These are phyloP conservation scores for Nemotelus nigrinus DNA, from an alignment of 2,888 invertebrate genomes.

Conservation along the genomic window DNA sequence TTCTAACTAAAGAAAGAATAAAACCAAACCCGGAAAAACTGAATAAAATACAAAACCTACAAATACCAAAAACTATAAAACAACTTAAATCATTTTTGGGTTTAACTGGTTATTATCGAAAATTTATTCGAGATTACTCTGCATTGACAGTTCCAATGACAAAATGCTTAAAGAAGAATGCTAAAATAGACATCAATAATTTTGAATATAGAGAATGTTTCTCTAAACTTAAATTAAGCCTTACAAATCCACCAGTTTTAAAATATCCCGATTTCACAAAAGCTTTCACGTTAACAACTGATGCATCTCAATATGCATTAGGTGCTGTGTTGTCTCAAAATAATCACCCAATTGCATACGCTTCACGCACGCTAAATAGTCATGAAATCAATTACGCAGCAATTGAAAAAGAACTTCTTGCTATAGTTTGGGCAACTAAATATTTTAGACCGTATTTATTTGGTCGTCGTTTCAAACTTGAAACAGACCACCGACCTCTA, in stretches of 20 bases:
- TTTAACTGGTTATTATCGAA: neutral
- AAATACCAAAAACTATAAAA: neutral
- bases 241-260: neutral
- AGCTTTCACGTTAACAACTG: neutral
- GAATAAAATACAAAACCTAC: neutral
- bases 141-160: neutral
- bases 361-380: neutral
- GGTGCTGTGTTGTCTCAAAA: neutral
- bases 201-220: neutral
- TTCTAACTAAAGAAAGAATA: neutral
- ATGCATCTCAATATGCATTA: neutral
- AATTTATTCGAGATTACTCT: neutral
- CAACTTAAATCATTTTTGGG: neutral
- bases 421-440: neutral
- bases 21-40: constrained; percentile 3
- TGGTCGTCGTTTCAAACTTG: neutral
- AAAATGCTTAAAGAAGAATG: constrained; percentile 5
- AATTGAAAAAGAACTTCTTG: neutral
- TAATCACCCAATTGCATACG: neutral
- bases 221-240: neutral
- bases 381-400: neutral
- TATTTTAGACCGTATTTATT: neutral
- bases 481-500: neutral
- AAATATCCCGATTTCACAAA: neutral
- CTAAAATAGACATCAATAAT: neutral